Conservation (phyloP, 1,140 invertebrate genomes). For the Drosophila carrolli region DNA sequence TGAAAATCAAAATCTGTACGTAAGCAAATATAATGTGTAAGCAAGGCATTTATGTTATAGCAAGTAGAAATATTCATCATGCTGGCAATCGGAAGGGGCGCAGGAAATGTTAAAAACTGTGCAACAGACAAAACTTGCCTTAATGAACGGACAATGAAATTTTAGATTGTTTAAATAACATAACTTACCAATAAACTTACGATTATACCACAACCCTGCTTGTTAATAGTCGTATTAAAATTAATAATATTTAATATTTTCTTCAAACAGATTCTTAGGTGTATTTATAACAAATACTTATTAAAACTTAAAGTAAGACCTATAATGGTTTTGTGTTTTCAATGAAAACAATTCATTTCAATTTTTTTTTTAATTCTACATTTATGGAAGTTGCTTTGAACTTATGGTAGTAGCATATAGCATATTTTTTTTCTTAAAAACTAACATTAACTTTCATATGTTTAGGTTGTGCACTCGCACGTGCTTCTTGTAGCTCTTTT, state of each 20-base stretch:
- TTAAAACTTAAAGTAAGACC: not conserved
- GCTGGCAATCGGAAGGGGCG: constrained; percentile 43
- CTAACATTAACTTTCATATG: not conserved
- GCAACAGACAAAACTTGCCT: constrained; percentile 70
- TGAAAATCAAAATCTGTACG: constrained; percentile 63
- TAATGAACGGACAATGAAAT: constrained; percentile 79
- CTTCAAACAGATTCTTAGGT: not conserved
- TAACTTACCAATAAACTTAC: constrained; percentile 69
- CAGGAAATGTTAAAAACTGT: constrained; percentile 28
- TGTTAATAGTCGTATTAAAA: not conserved
- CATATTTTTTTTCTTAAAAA: not conserved
- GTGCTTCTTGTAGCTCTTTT: constrained; percentile 24
- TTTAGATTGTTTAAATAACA: constrained; percentile 78
- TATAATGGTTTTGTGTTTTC: not conserved
- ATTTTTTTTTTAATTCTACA: not conserved
- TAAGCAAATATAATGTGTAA: constrained; percentile 66
- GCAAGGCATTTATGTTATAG: constrained; percentile 78
- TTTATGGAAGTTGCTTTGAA: not conserved
- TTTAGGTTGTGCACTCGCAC: constrained; percentile 7
- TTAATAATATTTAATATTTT: not conserved
- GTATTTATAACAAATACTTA: not conserved
- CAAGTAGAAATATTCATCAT: constrained; percentile 58
- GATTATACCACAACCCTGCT: constrained; percentile 19
- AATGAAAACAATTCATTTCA: not conserved
- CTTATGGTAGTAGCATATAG: not conserved